Evolutionary conservation across 2,113 vertebrate genomes (phyloP).

Genomic region (Jaculus jaculus): DNA sequence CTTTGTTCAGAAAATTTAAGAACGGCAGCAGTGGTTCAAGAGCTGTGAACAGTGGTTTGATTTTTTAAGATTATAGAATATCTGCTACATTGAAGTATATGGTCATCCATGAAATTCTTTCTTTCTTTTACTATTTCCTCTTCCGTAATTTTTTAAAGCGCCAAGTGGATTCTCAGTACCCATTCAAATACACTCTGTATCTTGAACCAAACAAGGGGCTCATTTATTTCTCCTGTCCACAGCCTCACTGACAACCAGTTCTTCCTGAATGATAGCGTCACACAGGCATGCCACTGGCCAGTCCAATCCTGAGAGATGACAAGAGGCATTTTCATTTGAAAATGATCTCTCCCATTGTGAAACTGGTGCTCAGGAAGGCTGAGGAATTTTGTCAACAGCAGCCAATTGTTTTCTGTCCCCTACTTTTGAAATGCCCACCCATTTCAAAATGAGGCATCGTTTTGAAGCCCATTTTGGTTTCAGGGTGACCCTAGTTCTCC

Average conservation of each 20-base stretch:
- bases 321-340: not conserved
- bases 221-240: not conserved
- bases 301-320: not conserved
- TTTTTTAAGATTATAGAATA: not conserved
- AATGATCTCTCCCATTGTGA: not conserved
- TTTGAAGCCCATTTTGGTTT: not conserved
- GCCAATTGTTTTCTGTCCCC: not conserved
- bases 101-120: not conserved
- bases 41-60: not conserved
- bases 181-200: not conserved
- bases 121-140: not conserved
- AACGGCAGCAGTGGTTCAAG: fast-evolving
- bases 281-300: not conserved
- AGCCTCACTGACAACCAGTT: not conserved
- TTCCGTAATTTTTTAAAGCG: not conserved
- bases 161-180: not conserved
- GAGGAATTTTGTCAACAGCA: not conserved
- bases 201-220: not conserved
- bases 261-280: not conserved
- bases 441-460: not conserved
- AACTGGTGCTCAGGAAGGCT: not conserved
- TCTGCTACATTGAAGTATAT: not conserved
- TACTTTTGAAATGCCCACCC: not conserved
- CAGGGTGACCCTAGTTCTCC: not conserved
- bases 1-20: not conserved